phyloP scores from a whole-genome alignment of 2,888 invertebrate species.

The Allygus modestus region DNA sequence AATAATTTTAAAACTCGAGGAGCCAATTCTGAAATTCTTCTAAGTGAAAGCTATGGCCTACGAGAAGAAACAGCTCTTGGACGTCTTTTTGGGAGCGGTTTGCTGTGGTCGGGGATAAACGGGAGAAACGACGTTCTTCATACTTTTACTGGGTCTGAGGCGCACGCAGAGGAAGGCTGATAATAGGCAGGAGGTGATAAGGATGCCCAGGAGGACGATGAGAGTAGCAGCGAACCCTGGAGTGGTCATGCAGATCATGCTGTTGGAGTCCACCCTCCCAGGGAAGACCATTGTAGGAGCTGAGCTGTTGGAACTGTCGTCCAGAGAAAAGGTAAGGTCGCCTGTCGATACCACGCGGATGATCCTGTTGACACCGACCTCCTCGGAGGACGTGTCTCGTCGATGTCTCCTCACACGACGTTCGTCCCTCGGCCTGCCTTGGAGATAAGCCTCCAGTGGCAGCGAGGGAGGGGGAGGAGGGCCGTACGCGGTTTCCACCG shows the following conservation, averaged over 20 bases:
- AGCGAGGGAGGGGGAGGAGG: constrained; percentile 80
- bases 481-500: constrained; percentile 77
- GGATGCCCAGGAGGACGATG: constrained; percentile 87
- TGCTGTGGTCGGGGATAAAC: constrained; percentile 23
- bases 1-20: background rate
- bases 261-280: constrained; percentile 76
- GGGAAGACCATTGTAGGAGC: constrained; percentile 85
- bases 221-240: constrained; percentile 94
- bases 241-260: constrained; percentile 94
- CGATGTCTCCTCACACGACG: constrained; percentile 88
- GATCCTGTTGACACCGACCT: constrained; percentile 86
- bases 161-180: constrained; percentile 92
- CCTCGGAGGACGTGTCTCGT: constrained; percentile 84
- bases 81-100: constrained; percentile 31
- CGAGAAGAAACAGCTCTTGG: constrained; percentile 63
- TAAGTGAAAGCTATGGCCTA: background rate
- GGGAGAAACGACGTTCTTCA: constrained; percentile 74
- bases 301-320: constrained; percentile 80
- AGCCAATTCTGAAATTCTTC: background rate
- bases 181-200: constrained; percentile 90
- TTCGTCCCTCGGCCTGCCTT: constrained; percentile 87
- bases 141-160: constrained; percentile 73
- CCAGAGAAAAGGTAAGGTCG: constrained; percentile 90
- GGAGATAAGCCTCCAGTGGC: constrained; percentile 87
- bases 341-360: constrained; percentile 95